Conservation (phyloP, 2,888 invertebrate genomes). For the Lithophane ornitopus region DNA sequence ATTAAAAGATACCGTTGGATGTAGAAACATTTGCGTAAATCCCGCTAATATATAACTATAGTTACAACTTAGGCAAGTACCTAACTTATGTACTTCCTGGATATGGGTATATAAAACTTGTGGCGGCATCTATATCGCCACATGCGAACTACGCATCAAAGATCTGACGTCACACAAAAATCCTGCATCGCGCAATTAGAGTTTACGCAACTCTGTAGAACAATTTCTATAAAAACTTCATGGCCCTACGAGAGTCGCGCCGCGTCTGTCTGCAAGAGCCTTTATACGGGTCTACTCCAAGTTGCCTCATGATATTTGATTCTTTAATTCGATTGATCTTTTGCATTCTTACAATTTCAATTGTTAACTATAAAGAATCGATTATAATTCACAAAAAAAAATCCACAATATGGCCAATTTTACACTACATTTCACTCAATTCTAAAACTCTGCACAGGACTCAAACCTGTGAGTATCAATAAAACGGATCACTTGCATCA, state of each 20-base stretch:
- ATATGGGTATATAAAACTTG: not conserved
- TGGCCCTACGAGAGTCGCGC: no score
- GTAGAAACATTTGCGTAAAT: not conserved
- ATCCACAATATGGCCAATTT: slow-evolving; percentile 26
- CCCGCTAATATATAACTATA: not conserved
- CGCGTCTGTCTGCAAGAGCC: no score
- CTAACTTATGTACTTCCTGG: not conserved
- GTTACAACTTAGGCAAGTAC: not conserved
- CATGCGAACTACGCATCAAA: no score
- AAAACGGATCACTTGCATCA: slow-evolving; percentile 21
- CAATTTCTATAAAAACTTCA: no score
- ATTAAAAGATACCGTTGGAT: not conserved
- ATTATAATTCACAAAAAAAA: not conserved
- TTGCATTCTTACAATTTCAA: not conserved
- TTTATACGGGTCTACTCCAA: not conserved
- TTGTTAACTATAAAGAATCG: not conserved
- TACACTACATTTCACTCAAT: slow-evolving; percentile 4
- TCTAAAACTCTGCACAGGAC: not conserved
- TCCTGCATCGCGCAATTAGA: no score
- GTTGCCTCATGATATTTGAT: not conserved
- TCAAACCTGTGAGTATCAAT: slow-evolving; percentile 20
- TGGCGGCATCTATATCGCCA: no score
- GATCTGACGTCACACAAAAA: no score
- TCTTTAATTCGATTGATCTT: not conserved
- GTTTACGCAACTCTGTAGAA: no score